Percentiles rank a stretch among this genome's conserved stretches.
These are phyloP conservation scores for Apodemus agrarius DNA, from an alignment of 2,797 vertebrate species.

Conservation along the genomic window DNA sequence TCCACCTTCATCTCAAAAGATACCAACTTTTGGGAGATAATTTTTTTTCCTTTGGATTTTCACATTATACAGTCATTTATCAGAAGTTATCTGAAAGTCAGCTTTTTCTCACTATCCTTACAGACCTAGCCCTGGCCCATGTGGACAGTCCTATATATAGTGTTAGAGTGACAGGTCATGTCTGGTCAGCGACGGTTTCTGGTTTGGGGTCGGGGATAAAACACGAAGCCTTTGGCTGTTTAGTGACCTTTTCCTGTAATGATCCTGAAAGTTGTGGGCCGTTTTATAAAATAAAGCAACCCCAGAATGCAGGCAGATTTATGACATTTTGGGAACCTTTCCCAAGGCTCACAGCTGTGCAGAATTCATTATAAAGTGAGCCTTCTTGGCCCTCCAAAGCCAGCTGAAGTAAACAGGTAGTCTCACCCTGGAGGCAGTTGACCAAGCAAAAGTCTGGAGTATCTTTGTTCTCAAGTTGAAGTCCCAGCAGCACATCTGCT, in stretches of 20 bases:
- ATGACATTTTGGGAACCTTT: neutral
- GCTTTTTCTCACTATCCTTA: conserved; percentile 3
- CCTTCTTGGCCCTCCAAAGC: neutral
- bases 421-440: neutral
- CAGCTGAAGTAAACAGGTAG: conserved; percentile 40
- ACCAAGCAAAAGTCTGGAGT: neutral
- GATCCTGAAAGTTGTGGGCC: neutral
- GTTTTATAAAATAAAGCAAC: conserved; percentile 4
- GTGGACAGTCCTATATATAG: neutral
- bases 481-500: conserved; percentile 46
- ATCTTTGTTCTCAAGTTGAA: conserved; percentile 51
- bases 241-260: neutral
- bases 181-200: neutral
- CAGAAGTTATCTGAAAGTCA: conserved; percentile 41
- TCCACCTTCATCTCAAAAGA: neutral
- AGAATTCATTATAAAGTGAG: neutral
- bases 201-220: neutral
- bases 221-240: neutral
- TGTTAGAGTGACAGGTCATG: neutral
- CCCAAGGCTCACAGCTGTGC: neutral
- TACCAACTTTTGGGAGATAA: neutral
- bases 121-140: neutral
- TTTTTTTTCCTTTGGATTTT: neutral
- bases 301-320: neutral
- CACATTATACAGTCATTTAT: neutral